Evolutionary conservation across 2,888 invertebrate species (phyloP).

Genomic region (Ornithoptera alexandrae): DNA sequence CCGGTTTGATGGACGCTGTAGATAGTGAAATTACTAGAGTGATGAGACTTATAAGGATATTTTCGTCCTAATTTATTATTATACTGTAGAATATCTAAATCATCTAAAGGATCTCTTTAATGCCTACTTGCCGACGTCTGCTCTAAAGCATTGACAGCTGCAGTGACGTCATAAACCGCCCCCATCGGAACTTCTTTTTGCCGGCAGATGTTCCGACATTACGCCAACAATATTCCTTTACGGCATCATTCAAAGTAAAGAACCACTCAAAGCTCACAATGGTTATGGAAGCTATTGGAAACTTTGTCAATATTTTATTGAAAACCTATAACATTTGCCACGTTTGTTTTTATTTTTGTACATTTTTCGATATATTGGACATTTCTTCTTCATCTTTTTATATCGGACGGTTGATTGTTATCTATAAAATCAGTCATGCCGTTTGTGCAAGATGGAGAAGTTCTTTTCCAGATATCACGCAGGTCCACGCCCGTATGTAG

Average conservation of each 20-base stretch:
- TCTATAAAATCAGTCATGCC: no score
- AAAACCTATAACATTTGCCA: conserved; percentile 23
- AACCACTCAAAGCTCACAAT: conserved; percentile 54
- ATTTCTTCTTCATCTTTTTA: no score
- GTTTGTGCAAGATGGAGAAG: no score
- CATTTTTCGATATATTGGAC: not conserved
- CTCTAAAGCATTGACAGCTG: conserved; percentile 57
- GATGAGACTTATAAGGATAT: no score
- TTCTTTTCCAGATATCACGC: no score
- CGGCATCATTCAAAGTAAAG: conserved; percentile 69
- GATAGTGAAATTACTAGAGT: no score
- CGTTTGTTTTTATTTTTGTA: not conserved
- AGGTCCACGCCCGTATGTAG: no score
- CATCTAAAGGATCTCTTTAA: no score
- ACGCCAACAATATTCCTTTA: conserved; percentile 65
- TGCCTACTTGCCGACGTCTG: conserved; percentile 19
- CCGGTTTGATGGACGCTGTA: no score
- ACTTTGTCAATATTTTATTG: conserved; percentile 42
- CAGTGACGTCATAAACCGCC: conserved; percentile 60
- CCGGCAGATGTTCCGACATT: conserved; percentile 70
- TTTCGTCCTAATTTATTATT: no score
- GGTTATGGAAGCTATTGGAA: conserved; percentile 46
- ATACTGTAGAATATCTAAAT: no score
- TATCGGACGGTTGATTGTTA: no score
- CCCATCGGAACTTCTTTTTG: conserved; percentile 57